Evolutionary conservation across 2,888 invertebrate genomes (phyloP), one percentile per base, ranked within the genome.

Genomic region (Lycia hirtaria): DNA sequence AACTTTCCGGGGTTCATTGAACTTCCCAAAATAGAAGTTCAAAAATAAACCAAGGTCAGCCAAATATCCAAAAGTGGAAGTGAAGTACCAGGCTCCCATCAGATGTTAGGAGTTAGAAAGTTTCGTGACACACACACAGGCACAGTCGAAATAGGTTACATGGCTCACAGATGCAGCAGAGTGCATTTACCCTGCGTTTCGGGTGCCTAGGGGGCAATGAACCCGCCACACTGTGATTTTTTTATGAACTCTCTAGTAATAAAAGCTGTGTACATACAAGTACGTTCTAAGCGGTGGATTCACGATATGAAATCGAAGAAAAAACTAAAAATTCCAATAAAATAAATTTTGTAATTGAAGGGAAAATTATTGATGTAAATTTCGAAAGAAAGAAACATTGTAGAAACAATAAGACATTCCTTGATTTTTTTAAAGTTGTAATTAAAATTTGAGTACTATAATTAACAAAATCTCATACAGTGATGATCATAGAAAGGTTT

Each of bases 151-250:
- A 60, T 60, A 52, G 52, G 47, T 56, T 56, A 56, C 5, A 47
- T 17, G 9, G 56, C 67, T 58, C 67, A 67, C 65, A 65, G 64
- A 67, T 74, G 79, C 75, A 69, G 66, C 66, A 68, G 81, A 83
- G 83, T 83, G 83, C 83, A 81, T 76, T 67, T 80, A 83, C 78
- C 80, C 82, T 77, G 75, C 72, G 76, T 79, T 82, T 82, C 80
- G 83, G 83, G 80, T 80, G 75, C 76, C 75, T 66, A 64, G 61
- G 57, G 81, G 73, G 67, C 77, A 41, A 66, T 70, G 80, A 76
- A 73, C 81, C 65, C 69, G 68, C 64, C 68, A 68, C 75, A 78
- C 76, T 81, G 78, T 81, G 80, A 82, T 83, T 83, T 83, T 83
- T 84, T 83, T 83, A 81, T 81, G 81, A 72, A 56, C 62, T 69